phyloP scores from a whole-genome alignment of 2,888 invertebrate genomes.

The Bombyx huttoni region DNA sequence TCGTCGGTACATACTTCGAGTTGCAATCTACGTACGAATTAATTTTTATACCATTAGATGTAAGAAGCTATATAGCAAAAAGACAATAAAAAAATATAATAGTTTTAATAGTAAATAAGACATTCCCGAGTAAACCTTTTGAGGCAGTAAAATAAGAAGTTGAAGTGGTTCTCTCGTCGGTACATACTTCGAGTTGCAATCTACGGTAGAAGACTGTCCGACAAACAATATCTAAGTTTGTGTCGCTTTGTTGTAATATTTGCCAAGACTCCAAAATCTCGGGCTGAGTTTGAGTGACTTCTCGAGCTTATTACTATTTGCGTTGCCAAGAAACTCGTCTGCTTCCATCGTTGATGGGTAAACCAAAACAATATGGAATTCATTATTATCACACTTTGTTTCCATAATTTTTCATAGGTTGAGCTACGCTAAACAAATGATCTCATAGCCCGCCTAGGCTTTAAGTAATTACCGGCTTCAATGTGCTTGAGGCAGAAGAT shows the following conservation, averaged over 20 bases:
- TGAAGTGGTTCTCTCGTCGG: not conserved
- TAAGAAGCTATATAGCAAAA: no score
- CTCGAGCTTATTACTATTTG: slow-evolving; percentile 62
- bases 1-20: not conserved
- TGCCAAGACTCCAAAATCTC: slow-evolving; percentile 43
- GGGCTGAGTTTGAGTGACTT: slow-evolving; percentile 43
- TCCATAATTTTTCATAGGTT: no score
- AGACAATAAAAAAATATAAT: no score
- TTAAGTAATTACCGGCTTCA: no score
- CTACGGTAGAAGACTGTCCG: slow-evolving; percentile 38
- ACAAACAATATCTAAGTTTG: slow-evolving; percentile 58
- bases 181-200: slow-evolving; percentile 14
- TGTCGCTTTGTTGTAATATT: slow-evolving; percentile 57
- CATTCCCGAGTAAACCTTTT: not conserved
- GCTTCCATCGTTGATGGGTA: slow-evolving; percentile 25
- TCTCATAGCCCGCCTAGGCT: no score
- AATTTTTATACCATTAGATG: no score
- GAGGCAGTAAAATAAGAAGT: not conserved
- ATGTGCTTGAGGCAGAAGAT: no score
- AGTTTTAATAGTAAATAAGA: no score
- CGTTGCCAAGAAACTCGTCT: slow-evolving; percentile 40
- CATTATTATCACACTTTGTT: no score
- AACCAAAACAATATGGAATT: not conserved
- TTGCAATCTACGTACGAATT: no score
- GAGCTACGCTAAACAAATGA: no score